Conservation (phyloP, 1,140 invertebrate genomes). For the Venturia canescens region DNA sequence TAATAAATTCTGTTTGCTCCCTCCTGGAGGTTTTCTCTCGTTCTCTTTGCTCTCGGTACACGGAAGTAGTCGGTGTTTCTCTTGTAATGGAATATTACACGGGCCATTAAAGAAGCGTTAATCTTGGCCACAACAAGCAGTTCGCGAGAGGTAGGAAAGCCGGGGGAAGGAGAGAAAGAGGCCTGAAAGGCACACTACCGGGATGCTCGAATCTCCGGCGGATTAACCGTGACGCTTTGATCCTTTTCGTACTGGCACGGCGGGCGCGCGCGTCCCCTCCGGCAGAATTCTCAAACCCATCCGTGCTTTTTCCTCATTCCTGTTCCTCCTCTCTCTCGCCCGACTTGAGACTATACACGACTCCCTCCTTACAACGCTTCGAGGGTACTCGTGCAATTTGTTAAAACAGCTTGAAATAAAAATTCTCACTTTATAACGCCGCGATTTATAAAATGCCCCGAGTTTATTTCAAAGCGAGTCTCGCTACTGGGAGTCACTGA, state of each 20-base stretch:
- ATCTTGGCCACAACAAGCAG: slow-evolving; percentile 75
- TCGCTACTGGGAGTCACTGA: background rate
- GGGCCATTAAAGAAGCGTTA: slow-evolving; percentile 77
- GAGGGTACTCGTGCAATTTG: slow-evolving; percentile 66
- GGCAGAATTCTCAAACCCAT: slow-evolving; percentile 59
- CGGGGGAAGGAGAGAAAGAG: slow-evolving; percentile 32
- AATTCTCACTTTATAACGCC: slow-evolving; percentile 22
- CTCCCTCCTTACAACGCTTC: background rate
- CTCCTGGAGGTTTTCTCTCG: too few species aligned
- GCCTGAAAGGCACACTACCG: slow-evolving; percentile 49
- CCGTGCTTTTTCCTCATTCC: slow-evolving; percentile 57
- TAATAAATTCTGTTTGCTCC: slow-evolving; percentile 32
- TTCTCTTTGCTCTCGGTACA: background rate
- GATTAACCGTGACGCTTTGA: slow-evolving; percentile 55
- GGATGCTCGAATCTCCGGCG: slow-evolving; percentile 47
- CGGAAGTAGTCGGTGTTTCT: background rate
- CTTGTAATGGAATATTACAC: slow-evolving; percentile 76
- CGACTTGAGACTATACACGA: slow-evolving; percentile 50
- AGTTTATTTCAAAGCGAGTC: background rate
- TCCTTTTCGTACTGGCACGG: slow-evolving; percentile 46
- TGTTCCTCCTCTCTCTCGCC: slow-evolving; percentile 33
- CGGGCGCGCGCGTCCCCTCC: slow-evolving; percentile 6
- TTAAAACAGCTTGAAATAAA: slow-evolving; percentile 66
- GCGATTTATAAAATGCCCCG: background rate
- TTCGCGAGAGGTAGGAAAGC: slow-evolving; percentile 32